Evolutionary conservation across 1,140 invertebrate species (phyloP).

Genomic region (Oppia nitens): DNA sequence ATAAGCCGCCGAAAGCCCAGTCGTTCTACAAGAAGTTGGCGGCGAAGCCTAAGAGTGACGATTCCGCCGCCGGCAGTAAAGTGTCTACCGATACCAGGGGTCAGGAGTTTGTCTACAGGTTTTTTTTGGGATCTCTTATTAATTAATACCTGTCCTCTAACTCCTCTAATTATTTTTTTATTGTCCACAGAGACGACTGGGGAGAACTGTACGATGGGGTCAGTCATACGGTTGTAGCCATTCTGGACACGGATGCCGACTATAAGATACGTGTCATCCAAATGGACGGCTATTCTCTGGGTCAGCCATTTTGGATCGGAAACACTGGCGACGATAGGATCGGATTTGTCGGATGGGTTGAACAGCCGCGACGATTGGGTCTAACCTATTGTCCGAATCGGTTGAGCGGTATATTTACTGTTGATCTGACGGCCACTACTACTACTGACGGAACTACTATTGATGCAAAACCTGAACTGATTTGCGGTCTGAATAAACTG

Average conservation of each 20-base stretch:
- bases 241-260: slow-evolving; percentile 45
- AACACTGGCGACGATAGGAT: slow-evolving; percentile 40
- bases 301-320: slow-evolving; percentile 46
- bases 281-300: slow-evolving; percentile 43
- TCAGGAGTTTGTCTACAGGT: slow-evolving; percentile 1
- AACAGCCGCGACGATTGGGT: slow-evolving; percentile 53
- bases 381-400: slow-evolving; percentile 59
- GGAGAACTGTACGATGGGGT: slow-evolving; percentile 63
- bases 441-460: too few relatives aligned
- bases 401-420: background rate
- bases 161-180: too few relatives aligned
- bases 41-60: slow-evolving; percentile 28
- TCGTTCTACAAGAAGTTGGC: slow-evolving; percentile 53
- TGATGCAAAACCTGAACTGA: slow-evolving; percentile 16
- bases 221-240: slow-evolving; percentile 46
- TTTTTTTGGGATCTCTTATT: too few relatives aligned
- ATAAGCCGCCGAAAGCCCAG: slow-evolving; percentile 48
- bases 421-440: too few relatives aligned
- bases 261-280: slow-evolving; percentile 20
- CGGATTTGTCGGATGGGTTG: slow-evolving; percentile 55
- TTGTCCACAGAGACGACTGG: slow-evolving; percentile 64
- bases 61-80: slow-evolving; percentile 15
- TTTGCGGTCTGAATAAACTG: slow-evolving; percentile 17
- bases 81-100: slow-evolving; percentile 1
- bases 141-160: too few relatives aligned